phyloP scores from a whole-genome alignment of 2,113 vertebrate genomes.

The Megaleporinus macrocephalus region DNA sequence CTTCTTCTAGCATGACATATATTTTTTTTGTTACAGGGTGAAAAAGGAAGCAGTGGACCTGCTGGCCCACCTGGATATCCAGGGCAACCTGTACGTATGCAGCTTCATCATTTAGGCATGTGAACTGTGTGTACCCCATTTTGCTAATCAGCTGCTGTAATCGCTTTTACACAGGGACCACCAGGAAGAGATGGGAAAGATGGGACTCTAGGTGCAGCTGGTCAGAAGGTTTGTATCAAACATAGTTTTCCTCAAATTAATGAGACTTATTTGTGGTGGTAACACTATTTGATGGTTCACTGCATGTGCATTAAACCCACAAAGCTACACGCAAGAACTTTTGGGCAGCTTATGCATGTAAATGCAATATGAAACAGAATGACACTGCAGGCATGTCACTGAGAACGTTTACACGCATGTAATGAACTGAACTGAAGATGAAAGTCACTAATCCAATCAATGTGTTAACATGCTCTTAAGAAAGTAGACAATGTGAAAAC shows the following conservation, averaged over 20 bases:
- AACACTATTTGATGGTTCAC: too few relatives aligned
- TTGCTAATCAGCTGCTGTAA: not conserved
- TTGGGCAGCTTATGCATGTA: too few relatives aligned
- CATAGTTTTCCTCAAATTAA: constrained; percentile 18
- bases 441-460: too few relatives aligned
- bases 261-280: not conserved
- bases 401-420: too few relatives aligned
- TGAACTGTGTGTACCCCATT: not conserved
- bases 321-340: too few relatives aligned
- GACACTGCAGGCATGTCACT: too few relatives aligned
- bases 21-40: constrained; percentile 75
- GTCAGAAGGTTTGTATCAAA: constrained; percentile 85
- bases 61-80: constrained; percentile 83
- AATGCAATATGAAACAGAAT: too few relatives aligned
- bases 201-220: constrained; percentile 83
- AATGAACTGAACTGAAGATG: too few relatives aligned
- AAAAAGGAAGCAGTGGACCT: constrained; percentile 86
- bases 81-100: constrained; percentile 83
- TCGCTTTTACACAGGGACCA: constrained; percentile 77
- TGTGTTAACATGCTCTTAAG: too few relatives aligned
- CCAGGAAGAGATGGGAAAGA: constrained; percentile 87
- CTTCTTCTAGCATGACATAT: not conserved
- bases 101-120: not conserved
- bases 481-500: too few relatives aligned
- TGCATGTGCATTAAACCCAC: too few relatives aligned